Conservation (phyloP, 2,113 vertebrate species). For the Crotalus tigris region DNA sequence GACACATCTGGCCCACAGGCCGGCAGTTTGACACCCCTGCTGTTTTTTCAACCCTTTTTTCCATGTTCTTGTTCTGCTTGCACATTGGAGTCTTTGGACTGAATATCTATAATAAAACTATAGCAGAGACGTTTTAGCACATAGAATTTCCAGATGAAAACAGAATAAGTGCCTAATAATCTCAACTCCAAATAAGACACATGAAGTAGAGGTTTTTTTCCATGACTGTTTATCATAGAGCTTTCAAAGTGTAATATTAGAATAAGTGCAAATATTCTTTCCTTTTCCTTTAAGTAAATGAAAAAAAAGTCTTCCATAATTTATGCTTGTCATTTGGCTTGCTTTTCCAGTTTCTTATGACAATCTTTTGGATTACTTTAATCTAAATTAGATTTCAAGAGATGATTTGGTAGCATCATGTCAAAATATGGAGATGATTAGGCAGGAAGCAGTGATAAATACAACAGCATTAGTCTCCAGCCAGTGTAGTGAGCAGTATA, state of each 20-base stretch:
- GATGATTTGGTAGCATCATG: not conserved
- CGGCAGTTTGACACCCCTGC: too few species aligned
- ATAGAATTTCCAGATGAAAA: not conserved
- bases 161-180: not conserved
- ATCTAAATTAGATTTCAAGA: slow-evolving; percentile 30
- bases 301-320: not conserved
- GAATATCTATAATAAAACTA: not conserved
- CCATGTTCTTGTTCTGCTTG: not conserved
- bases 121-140: not conserved
- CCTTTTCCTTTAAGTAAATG: not conserved
- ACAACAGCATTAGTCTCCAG: not conserved
- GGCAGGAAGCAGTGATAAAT: not conserved
- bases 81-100: not conserved
- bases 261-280: not conserved
- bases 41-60: not conserved
- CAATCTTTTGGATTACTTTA: slow-evolving; percentile 3
- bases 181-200: not conserved
- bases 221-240: not conserved
- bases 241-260: not conserved
- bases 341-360: not conserved
- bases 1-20: too few species aligned
- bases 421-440: not conserved
- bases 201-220: not conserved
- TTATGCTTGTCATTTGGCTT: slow-evolving; percentile 9
- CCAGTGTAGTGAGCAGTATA: not conserved